Conservation (phyloP, 2,113 vertebrate genomes). For the Picathartes gymnocephalus region DNA sequence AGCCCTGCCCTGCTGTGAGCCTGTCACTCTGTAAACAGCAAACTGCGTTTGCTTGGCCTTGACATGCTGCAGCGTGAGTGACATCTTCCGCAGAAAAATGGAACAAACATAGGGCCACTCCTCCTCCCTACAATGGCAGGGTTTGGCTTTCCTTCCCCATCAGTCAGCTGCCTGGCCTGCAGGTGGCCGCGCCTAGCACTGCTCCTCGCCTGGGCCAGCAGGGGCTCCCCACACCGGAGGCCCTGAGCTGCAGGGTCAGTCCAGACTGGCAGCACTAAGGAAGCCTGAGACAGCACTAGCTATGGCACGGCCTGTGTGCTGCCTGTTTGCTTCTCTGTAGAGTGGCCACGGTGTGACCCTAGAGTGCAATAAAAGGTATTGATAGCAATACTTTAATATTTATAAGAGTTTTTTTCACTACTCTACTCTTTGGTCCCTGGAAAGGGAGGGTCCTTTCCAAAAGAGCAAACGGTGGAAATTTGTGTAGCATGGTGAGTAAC, state of each 20-base stretch:
- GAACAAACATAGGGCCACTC: background rate
- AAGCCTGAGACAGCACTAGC: background rate
- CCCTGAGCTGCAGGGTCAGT: background rate
- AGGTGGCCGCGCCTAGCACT: background rate
- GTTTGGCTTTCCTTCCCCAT: background rate
- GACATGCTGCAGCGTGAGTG: background rate
- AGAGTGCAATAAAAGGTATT: background rate
- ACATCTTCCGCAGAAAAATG: background rate
- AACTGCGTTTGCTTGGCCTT: background rate
- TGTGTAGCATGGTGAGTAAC: background rate
- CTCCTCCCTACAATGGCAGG: background rate
- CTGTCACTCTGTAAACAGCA: background rate
- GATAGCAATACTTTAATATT: background rate
- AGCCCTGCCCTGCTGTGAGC: background rate
- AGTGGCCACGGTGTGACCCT: rapidly evolving
- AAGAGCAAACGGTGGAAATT: background rate
- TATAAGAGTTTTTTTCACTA: background rate
- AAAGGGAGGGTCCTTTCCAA: background rate
- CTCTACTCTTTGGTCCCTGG: background rate
- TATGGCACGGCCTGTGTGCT: background rate
- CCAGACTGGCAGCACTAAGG: background rate
- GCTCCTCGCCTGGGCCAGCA: background rate
- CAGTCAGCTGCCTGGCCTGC: background rate
- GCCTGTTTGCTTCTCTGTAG: background rate
- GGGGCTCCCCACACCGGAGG: rapidly evolving